Evolutionary conservation across 2,797 vertebrate species (phyloP), one percentile per base, ranked within the genome.

Genomic region (Sebastes matsubarae): DNA sequence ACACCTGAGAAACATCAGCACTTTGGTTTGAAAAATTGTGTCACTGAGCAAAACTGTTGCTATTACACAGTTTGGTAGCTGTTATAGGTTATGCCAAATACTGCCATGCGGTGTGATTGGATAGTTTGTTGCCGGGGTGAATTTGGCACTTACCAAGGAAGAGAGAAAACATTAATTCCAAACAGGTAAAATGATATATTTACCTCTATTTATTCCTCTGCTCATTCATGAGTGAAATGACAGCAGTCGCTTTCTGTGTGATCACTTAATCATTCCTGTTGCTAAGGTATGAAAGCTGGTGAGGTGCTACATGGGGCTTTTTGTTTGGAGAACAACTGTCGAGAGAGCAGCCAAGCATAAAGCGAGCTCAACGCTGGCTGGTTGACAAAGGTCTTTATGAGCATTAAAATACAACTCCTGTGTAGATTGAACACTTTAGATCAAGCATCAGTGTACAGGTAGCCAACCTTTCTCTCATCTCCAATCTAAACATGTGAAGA

Each of bases 171-270:
- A 76, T 42, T n/a, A 1, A 58, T 54, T 70, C n/a, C 36, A 57
- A 74, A 77, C 3, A 14, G 27, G 46, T 50, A 14, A 24, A 70
- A 67, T 63, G 5, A 67, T 68, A 25, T 20, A 55, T 78, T 70
- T 75, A 59, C 57, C 18, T 57, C n/a, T 16, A 18, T 68, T 77
- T 84, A 59, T 79, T 76, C 34, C 55, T 66, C 29, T 74, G 70
- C 79, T 83, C 55, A 32, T 75, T 86, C 79, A 74, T 71, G 70
- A 82, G 74, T 84, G 65, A 87, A 91, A 84, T 68, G 73, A 76
- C 68, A 80, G 66, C n/a, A 4, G 1, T 54, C 24, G 1, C 25
- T 54, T n/a, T 52, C 32, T 16, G 46, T 46, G 5, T 77, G 78
- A 83, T 77, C 36, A 58, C 73, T 81, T 82, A 76, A 84, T 87